Evolutionary conservation across 1,140 invertebrate genomes (phyloP).

Genomic region (Drosophila rufa): DNA sequence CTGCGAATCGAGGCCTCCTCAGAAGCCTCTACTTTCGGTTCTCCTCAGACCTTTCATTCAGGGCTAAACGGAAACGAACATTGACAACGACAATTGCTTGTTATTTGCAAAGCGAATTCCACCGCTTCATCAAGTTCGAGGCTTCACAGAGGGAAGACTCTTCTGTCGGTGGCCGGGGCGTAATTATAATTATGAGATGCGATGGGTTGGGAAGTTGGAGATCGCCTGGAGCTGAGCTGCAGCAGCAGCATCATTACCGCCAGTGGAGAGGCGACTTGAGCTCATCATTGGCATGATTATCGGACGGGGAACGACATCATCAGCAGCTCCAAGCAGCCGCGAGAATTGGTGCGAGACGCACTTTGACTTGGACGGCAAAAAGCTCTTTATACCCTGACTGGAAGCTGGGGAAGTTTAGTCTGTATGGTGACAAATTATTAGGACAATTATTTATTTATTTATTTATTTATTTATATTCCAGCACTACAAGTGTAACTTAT

Average conservation of each 20-base stretch:
- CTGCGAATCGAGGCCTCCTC: constrained; percentile 14
- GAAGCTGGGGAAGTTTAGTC: background rate
- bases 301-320: constrained; percentile 74
- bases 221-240: constrained; percentile 27
- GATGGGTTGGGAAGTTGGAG: constrained; percentile 21
- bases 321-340: constrained; percentile 33
- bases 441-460: too few species aligned
- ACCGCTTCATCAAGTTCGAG: constrained; percentile 60
- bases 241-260: constrained; percentile 68
- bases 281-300: constrained; percentile 81
- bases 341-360: constrained; percentile 80
- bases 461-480: too few species aligned
- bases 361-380: constrained; percentile 76
- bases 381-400: constrained; percentile 39
- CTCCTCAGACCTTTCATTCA: constrained; percentile 2
- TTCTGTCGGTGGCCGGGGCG: background rate
- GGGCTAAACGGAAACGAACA: constrained; percentile 79
- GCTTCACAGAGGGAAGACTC: constrained; percentile 22
- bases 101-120: constrained; percentile 83
- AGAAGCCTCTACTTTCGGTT: constrained; percentile 11
- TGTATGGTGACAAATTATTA: background rate
- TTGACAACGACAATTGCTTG: constrained; percentile 84
- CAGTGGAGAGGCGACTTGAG: constrained; percentile 55
- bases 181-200: constrained; percentile 83
- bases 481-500: too few species aligned